Evolutionary conservation across 2,797 vertebrate species (phyloP), one percentile per base, ranked within the genome.

Genomic region (Setipinna tenuifilis): DNA sequence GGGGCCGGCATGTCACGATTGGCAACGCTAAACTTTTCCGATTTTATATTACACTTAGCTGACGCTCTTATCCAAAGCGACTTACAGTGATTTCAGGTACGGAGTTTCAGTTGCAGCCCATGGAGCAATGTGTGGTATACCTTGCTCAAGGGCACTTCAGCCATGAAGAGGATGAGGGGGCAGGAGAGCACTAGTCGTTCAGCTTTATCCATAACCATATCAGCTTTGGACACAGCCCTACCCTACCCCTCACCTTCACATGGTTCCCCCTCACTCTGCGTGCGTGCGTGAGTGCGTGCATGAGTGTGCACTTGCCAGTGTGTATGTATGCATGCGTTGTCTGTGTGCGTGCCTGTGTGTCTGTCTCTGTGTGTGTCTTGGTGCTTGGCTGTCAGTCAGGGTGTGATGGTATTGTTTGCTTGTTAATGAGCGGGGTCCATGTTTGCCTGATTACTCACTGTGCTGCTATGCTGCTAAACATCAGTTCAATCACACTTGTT

Each of bases 161-260:
- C n/a, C n/a, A n/a, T n/a, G n/a, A n/a, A n/a, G n/a, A n/a, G n/a
- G n/a, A n/a, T n/a, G n/a, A n/a, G n/a, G n/a, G n/a, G n/a, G n/a
- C n/a, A n/a, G n/a, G n/a, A n/a, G n/a, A n/a, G n/a, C n/a, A n/a
- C n/a, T n/a, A n/a, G n/a, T n/a, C n/a, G n/a, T n/a, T n/a, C n/a
- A n/a, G n/a, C n/a, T n/a, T n/a, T n/a, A n/a, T n/a, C n/a, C n/a
- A n/a, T n/a, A n/a, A n/a, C n/a, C n/a, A n/a, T n/a, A n/a, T 83
- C 50, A 23, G 41, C 65, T 59, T 59, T 57, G 81, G 82, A 28
- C 25, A 28, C 62, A 3, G 62, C 12, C 25, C 9, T 71, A 62
- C 12, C 25, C 9, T 71, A 62, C 78, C 62, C 81, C 31, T 89
- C 71, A 41, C 84, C 82, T 58, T 7, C 57, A 78, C 80, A 84